Evolutionary conservation across 2,888 invertebrate genomes (phyloP).

Genomic region (Palloptera scutellata): DNA sequence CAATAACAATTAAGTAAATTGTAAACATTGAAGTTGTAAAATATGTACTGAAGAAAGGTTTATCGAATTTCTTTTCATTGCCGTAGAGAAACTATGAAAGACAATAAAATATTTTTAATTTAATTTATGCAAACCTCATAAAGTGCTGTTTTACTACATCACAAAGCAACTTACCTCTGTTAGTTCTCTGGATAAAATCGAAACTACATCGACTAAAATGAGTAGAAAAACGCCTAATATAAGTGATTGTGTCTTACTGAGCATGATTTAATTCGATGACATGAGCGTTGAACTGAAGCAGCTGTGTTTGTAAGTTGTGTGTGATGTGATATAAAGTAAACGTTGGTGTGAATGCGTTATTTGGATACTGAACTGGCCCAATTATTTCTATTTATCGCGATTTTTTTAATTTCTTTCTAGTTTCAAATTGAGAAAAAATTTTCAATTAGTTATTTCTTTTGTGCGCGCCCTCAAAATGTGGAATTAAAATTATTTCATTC

Average conservation of each 20-base stretch:
- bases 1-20: conserved; percentile 87
- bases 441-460: background rate
- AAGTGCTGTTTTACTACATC: background rate
- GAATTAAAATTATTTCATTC: background rate
- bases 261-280: conserved; percentile 46
- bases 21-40: conserved; percentile 94
- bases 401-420: background rate
- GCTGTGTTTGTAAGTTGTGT: no score
- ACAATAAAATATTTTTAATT: background rate
- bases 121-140: background rate
- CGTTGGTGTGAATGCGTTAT: background rate
- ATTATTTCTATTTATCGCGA: conserved; percentile 5
- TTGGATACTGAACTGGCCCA: conserved; percentile 16
- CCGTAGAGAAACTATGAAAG: conserved; percentile 81
- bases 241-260: conserved; percentile 75
- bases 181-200: conserved; percentile 95
- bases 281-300: background rate
- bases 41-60: conserved; percentile 96
- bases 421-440: background rate
- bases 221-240: conserved; percentile 86
- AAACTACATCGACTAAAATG: conserved; percentile 90
- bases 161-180: conserved; percentile 77
- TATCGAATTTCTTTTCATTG: conserved; percentile 80
- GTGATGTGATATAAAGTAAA: conserved; percentile 1
- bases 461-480: background rate